phyloP scores from a whole-genome alignment of 1,140 invertebrate species.

The Tetraneura akinire region DNA sequence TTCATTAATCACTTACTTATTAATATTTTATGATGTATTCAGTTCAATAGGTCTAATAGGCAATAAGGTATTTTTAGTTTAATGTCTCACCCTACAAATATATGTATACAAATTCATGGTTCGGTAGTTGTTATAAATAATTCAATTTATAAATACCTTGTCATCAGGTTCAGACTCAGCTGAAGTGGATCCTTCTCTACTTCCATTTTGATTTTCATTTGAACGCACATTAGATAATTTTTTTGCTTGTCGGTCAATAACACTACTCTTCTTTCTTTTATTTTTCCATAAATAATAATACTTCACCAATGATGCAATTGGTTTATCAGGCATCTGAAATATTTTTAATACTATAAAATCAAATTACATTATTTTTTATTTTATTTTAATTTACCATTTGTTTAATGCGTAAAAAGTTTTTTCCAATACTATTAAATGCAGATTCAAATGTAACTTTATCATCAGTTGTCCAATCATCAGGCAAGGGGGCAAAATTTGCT shows the following conservation, averaged over 20 bases:
- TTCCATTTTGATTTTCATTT: constrained; percentile 73
- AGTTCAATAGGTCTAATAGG: constrained; percentile 46
- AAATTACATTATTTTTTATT: constrained; percentile 15
- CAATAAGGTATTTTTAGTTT: constrained; percentile 23
- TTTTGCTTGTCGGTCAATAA: constrained; percentile 86
- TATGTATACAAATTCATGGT: constrained; percentile 30
- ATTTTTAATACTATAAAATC: constrained; percentile 46
- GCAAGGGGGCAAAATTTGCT: constrained; percentile 95
- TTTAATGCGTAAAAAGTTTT: constrained; percentile 94
- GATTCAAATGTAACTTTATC: constrained; percentile 98
- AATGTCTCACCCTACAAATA: constrained; percentile 47
- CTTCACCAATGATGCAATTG: constrained; percentile 92
- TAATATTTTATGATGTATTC: constrained; percentile 33
- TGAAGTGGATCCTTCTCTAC: constrained; percentile 71
- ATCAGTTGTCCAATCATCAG: constrained; percentile 97
- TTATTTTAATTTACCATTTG: constrained; percentile 79
- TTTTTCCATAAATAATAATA: constrained; percentile 99
- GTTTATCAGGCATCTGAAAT: constrained; percentile 88
- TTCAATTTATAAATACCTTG: constrained; percentile 68
- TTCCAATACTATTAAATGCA: constrained; percentile 97
- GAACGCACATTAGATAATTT: constrained; percentile 65
- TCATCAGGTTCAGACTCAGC: constrained; percentile 86
- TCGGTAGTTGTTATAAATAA: neutral
- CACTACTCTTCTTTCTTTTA: constrained; percentile 82
- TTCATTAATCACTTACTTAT: constrained; percentile 40